Base-by-base conservation (phyloP, 2,888 invertebrate genomes). In the Caenorhabditis wallacei region DNA sequence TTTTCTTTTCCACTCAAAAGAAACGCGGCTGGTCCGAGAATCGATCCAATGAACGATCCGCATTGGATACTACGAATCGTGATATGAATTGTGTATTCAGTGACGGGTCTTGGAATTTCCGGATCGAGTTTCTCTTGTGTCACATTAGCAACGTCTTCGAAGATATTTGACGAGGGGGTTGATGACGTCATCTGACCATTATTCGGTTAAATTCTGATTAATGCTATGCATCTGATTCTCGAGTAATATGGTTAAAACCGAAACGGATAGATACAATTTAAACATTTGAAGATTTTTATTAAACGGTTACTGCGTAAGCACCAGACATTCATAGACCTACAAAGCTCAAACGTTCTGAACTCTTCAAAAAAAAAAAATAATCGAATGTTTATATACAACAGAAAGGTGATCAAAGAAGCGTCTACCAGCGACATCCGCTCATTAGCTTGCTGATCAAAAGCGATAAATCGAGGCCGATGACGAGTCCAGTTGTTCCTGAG, bases 41-140 rank as follows among this genome's bases (percentile, higher is more conserved):
- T 71, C 1, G 86, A 85, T 48, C 88, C 88, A 26, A 88, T 74
- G 37, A 88, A 78, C 13, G 88, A 86, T 16, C 88, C 88, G 13
- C 84, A 84, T 83, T 88, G 89, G 20, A 88, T 84, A 18, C 87
- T 88, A 53, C 88, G 80, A 57, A 89, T 79, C 20, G 88, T 87
- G 20, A 90, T 88, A 66, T 90, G 90, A 71, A 89, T 87, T 51
- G 87, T 81, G 64, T 90, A 89, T 74, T 90, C 90, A 1, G 83
- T 69, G 13, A 84, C 85, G 0, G 90, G 86, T 75, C 87, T 79
- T 3, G 89, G 89, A 20, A 90, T 85, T 53, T 80, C 61, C 0
- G 61, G 61, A 37, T 61, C 61, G n/a, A 46, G 2, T 61, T 61
- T 16, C 26, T 16, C 16, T n/a, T 61, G 43, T 1, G 24, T 43